Evolutionary conservation across 1,140 invertebrate species (phyloP).

Genomic region (Leptinotarsa defecta): DNA sequence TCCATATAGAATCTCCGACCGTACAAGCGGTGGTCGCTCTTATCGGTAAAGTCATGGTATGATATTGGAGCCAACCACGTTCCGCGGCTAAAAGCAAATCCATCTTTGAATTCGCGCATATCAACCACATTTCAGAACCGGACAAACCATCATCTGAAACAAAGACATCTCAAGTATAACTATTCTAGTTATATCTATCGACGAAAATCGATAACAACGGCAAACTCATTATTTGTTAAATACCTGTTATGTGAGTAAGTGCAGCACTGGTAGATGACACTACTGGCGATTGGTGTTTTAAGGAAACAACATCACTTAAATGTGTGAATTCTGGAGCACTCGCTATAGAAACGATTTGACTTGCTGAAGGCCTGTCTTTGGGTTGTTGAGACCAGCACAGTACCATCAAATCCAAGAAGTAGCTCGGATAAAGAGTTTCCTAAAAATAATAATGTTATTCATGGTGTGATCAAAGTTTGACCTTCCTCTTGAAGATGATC

Average conservation of each 20-base stretch:
- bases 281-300: slow-evolving; percentile 66
- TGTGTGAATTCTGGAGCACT: slow-evolving; percentile 92
- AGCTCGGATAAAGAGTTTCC: slow-evolving; percentile 84
- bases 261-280: slow-evolving; percentile 59
- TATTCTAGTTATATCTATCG: too few relatives aligned
- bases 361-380: slow-evolving; percentile 84
- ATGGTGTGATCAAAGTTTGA: too few relatives aligned
- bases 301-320: slow-evolving; percentile 77
- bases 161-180: background rate
- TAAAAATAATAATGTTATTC: slow-evolving; percentile 28
- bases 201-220: too few relatives aligned
- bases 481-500: too few relatives aligned
- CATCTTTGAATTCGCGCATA: slow-evolving; percentile 71
- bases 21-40: slow-evolving; percentile 69
- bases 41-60: slow-evolving; percentile 61
- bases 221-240: background rate
- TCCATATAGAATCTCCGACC: slow-evolving; percentile 77
- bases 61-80: slow-evolving; percentile 64
- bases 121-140: slow-evolving; percentile 71
- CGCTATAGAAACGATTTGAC: slow-evolving; percentile 89
- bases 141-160: slow-evolving; percentile 52
- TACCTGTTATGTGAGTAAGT: slow-evolving; percentile 53
- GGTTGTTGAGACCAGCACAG: slow-evolving; percentile 92
- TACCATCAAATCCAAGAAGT: slow-evolving; percentile 93
- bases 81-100: slow-evolving; percentile 67